These are phyloP conservation scores for Chaetogeoica ovagalla DNA, from an alignment of 2,888 invertebrate genomes.

Conservation along the genomic window DNA sequence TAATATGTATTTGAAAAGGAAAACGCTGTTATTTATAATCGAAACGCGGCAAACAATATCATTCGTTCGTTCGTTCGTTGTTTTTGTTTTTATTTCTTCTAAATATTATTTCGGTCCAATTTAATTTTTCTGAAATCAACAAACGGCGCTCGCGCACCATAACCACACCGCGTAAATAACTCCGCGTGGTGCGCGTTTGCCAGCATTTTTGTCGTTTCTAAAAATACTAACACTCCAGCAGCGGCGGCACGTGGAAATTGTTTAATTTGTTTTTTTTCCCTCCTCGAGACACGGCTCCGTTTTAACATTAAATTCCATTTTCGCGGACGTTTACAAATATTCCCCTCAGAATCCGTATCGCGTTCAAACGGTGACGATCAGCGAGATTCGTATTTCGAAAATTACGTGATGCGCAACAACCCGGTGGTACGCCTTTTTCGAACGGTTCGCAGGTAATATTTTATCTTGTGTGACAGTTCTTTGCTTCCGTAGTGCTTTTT, in stretches of 20 bases:
- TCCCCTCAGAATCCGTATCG: no score
- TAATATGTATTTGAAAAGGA: no score
- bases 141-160: neutral
- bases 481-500: no score
- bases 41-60: no score
- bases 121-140: constrained; percentile 7
- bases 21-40: no score
- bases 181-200: neutral
- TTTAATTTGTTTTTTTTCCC: neutral
- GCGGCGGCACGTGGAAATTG: constrained; percentile 34
- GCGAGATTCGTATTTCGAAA: no score
- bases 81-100: neutral
- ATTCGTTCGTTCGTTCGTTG: neutral
- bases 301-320: neutral
- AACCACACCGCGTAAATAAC: constrained; percentile 14
- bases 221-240: constrained; percentile 47
- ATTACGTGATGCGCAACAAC: no score
- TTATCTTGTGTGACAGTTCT: no score
- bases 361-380: no score
- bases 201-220: constrained; percentile 27
- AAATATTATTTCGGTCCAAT: neutral
- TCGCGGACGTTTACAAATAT: neutral
- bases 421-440: no score
- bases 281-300: neutral
- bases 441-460: no score